These are phyloP conservation scores for Lycaon pictus DNA, from an alignment of 2,113 vertebrate species.

Conservation along the genomic window DNA sequence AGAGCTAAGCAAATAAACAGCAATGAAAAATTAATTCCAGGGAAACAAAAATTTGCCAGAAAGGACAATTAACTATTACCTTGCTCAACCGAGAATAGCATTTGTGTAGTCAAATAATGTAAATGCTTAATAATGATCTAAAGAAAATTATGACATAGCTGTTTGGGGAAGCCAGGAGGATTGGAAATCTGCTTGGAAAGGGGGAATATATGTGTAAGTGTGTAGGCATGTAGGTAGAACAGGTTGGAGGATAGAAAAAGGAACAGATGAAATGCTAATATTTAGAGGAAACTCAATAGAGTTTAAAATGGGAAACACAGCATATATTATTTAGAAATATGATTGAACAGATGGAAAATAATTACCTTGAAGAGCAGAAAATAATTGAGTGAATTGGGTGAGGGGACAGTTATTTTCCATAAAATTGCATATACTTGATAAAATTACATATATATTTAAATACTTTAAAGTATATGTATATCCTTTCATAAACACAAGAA, in stretches of 20 bases:
- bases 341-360: background rate
- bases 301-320: background rate
- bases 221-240: background rate
- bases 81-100: background rate
- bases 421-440: background rate
- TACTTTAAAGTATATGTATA: background rate
- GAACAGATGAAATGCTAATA: background rate
- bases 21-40: background rate
- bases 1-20: background rate
- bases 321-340: background rate
- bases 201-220: background rate
- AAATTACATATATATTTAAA: background rate
- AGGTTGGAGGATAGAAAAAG: background rate
- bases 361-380: background rate
- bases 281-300: background rate
- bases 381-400: background rate
- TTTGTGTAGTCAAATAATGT: background rate
- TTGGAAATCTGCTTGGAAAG: background rate
- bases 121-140: slow-evolving; percentile 1
- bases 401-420: background rate
- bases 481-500: slow-evolving; percentile 18
- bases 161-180: background rate
- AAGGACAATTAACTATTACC: background rate
- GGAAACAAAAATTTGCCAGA: slow-evolving; percentile 3
- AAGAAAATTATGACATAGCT: background rate